A percentile compares a stretch with the other conserved stretches of the same genome.
Evolutionary conservation across 2,113 vertebrate species (phyloP).

Genomic region (Channa argus): DNA sequence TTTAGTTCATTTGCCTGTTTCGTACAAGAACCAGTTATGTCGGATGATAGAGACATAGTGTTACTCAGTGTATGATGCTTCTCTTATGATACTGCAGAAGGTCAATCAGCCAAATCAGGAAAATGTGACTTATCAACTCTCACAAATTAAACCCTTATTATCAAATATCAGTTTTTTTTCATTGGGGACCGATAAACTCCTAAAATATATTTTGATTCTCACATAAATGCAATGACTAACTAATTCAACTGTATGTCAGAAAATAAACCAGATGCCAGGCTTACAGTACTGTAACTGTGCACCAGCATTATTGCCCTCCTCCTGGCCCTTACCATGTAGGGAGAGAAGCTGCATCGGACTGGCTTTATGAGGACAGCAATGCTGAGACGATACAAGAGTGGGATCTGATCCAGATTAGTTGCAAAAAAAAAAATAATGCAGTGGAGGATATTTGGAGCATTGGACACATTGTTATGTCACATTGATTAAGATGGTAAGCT

Average conservation of each 20-base stretch:
- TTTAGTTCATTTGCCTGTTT: too few species aligned
- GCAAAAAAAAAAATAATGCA: constrained; percentile 4
- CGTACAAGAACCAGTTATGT: too few species aligned
- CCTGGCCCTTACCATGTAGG: constrained; percentile 68
- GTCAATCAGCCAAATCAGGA: too few species aligned
- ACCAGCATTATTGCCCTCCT: constrained; percentile 27
- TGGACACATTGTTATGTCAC: constrained; percentile 30
- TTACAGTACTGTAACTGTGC: constrained; percentile 7
- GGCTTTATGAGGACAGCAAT: constrained; percentile 42
- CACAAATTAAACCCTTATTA: too few species aligned
- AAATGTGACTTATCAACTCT: too few species aligned
- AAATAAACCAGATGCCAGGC: constrained; percentile 41
- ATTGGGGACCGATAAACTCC: too few species aligned
- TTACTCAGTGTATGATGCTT: too few species aligned
- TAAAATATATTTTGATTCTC: neutral
- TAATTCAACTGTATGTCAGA: constrained; percentile 9
- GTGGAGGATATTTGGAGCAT: constrained; percentile 30
- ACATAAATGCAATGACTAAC: neutral
- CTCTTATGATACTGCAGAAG: too few species aligned
- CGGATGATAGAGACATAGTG: too few species aligned
- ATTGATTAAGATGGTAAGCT: constrained; percentile 11
- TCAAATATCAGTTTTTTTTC: too few species aligned
- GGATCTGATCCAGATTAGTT: constrained; percentile 51
- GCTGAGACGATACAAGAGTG: constrained; percentile 47
- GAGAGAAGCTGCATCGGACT: constrained; percentile 34